Conservation (phyloP, 2,797 vertebrate genomes). For the Rhinophrynus dorsalis region DNA sequence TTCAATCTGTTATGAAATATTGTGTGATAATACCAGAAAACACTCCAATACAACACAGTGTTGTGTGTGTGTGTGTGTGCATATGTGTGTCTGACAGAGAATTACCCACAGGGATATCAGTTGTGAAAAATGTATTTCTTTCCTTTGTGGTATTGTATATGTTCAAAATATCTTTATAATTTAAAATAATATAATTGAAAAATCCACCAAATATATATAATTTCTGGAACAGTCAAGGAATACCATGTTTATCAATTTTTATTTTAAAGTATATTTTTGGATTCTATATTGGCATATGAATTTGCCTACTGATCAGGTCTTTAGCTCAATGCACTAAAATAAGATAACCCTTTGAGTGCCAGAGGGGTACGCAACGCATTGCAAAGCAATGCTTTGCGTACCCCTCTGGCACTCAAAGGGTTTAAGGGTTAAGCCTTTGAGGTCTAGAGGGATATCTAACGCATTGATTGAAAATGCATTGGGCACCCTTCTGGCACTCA, state of each 20-base stretch:
- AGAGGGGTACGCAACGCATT: too few species aligned
- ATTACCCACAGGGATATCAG: slow-evolving; percentile 70
- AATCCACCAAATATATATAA: slow-evolving; percentile 61
- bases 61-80: slow-evolving; percentile 50
- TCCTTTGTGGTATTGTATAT: slow-evolving; percentile 81
- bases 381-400: too few species aligned
- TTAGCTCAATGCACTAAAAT: slow-evolving; percentile 63
- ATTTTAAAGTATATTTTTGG: slow-evolving; percentile 61
- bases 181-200: slow-evolving; percentile 71
- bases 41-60: slow-evolving; percentile 60
- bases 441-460: too few species aligned
- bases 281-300: slow-evolving; percentile 61
- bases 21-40: slow-evolving; percentile 66
- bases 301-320: slow-evolving; percentile 62
- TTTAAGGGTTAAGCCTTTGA: too few species aligned
- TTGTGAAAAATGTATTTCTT: slow-evolving; percentile 67
- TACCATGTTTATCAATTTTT: slow-evolving; percentile 64
- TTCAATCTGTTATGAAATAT: slow-evolving; percentile 81
- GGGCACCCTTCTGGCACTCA: too few species aligned
- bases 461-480: too few species aligned
- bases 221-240: too few species aligned
- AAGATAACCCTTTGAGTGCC: too few species aligned
- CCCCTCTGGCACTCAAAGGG: too few species aligned
- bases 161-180: slow-evolving; percentile 73
- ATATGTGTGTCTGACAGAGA: slow-evolving; percentile 52